Evolutionary conservation across 2,113 vertebrate species (phyloP).

Genomic region (Oenanthe oenanthe): DNA sequence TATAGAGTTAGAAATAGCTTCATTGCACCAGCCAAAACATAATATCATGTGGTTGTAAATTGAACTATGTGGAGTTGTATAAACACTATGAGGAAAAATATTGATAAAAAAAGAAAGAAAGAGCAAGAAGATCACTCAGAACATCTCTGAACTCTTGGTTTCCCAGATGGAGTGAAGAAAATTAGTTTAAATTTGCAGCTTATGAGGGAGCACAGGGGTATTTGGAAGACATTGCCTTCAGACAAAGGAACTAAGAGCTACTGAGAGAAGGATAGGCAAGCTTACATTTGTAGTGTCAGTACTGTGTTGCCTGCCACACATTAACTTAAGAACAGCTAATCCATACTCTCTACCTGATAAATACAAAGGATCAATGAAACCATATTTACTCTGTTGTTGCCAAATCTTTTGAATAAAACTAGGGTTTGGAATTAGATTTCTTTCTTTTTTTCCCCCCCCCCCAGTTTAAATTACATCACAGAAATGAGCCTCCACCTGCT

Average conservation of each 20-base stretch:
- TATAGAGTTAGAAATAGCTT: not conserved
- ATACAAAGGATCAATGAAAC: not conserved
- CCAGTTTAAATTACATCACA: not conserved
- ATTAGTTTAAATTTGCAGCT: not conserved
- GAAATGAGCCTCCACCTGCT: not conserved
- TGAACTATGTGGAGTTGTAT: not conserved
- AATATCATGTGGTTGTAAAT: not conserved
- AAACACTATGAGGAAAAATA: not conserved
- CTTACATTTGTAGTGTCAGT: not conserved
- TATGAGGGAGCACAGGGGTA: not conserved
- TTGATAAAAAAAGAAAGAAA: not conserved
- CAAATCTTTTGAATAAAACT: not conserved
- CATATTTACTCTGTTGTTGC: not conserved
- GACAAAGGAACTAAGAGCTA: not conserved
- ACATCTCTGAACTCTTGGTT: not conserved
- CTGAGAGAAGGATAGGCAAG: not conserved
- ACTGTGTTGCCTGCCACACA: not conserved
- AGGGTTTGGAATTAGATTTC: not conserved
- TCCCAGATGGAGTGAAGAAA: not conserved
- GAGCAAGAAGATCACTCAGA: not conserved
- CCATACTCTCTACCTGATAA: not conserved
- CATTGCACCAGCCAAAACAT: not conserved
- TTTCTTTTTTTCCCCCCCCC: too few relatives aligned
- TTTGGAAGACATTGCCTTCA: not conserved
- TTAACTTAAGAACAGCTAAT: not conserved